Evolutionary conservation across 1,140 invertebrate genomes (phyloP).

Genomic region (Penaeus japonicus): DNA sequence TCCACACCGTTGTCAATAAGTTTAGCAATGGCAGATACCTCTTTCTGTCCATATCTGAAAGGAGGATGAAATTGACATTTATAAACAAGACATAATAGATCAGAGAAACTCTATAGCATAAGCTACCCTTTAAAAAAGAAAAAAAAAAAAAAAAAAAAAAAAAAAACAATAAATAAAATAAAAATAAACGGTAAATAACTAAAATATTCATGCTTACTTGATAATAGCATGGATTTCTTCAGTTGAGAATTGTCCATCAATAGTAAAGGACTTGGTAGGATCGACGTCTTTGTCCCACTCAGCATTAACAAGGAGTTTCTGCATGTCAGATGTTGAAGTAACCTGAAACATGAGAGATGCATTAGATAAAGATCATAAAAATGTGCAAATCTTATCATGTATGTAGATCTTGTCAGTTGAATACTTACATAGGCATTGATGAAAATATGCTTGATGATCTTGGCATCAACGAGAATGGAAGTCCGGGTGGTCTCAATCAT

Average conservation of each 20-base stretch:
- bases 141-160: too few species aligned
- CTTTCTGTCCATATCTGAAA: not conserved
- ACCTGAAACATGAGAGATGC: not conserved
- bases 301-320: not conserved
- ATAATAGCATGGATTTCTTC: not conserved
- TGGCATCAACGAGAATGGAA: not conserved
- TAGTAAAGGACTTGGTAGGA: not conserved
- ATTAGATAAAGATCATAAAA: not conserved
- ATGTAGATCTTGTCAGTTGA: not conserved
- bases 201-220: not conserved
- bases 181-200: too few species aligned
- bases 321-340: not conserved
- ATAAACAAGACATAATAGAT: too few species aligned
- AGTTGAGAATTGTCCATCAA: not conserved
- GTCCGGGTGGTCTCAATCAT: not conserved
- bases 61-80: not conserved
- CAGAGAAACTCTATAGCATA: too few species aligned
- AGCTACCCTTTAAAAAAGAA: too few species aligned
- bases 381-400: too few species aligned
- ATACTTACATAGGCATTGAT: not conserved
- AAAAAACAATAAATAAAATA: too few species aligned
- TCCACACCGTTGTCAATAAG: not conserved
- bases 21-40: not conserved
- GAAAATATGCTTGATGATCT: not conserved
- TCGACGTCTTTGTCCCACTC: conserved; percentile 3